A percentile compares a stretch with the other conserved stretches of the same genome.
Conservation (phyloP, 2,797 vertebrate species). For the Anguilla marmorata region DNA sequence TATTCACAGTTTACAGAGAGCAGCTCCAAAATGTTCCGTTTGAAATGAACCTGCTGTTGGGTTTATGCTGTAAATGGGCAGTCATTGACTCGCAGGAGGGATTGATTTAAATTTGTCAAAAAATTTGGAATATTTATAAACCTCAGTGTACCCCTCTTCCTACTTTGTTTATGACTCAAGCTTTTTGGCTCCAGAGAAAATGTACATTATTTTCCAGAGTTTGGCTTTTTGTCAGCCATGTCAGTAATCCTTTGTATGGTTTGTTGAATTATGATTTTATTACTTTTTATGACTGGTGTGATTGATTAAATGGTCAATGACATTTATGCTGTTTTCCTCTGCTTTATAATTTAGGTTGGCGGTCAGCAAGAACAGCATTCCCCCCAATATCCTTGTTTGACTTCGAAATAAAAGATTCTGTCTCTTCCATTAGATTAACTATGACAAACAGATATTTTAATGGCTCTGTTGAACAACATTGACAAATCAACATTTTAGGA, state of each 20-base stretch:
- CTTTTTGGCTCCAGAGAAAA: background rate
- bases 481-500: background rate
- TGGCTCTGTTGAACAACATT: background rate
- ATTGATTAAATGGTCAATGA: too few species aligned
- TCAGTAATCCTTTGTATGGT: background rate
- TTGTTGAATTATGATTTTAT: background rate
- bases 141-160: background rate
- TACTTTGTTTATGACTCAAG: background rate
- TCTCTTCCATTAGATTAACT: constrained; percentile 7
- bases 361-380: background rate
- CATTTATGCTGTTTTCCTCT: background rate
- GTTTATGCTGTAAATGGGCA: background rate
- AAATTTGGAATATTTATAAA: background rate
- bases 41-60: constrained; percentile 21
- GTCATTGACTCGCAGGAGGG: background rate
- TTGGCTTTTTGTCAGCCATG: background rate
- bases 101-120: background rate
- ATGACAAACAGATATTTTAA: background rate
- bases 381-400: background rate
- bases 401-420: background rate
- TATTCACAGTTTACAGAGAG: constrained; percentile 68
- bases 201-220: background rate
- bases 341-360: background rate
- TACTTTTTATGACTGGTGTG: background rate
- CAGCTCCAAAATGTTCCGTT: constrained; percentile 42